Base-by-base conservation (phyloP, 2,888 invertebrate species). In the Volucella zonaria region DNA sequence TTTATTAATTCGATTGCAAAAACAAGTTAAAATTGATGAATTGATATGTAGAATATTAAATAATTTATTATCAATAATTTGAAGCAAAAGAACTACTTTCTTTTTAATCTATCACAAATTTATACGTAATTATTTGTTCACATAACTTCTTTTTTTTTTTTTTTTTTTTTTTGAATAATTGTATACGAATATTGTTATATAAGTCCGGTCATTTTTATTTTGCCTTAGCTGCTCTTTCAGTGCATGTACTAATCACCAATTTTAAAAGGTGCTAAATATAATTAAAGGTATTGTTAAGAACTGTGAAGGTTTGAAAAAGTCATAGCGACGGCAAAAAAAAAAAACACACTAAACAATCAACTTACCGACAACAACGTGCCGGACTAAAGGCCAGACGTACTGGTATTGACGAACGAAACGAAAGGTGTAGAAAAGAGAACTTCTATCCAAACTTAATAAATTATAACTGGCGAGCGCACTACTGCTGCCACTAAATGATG, bases 211-310 rank as follows among this genome's bases (percentile, higher is more conserved):
- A 31, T 0, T 31, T 31, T 4, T 6, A 31, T 18, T 18, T 40
- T 31, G 1, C 42, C n/a, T 38, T 61, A 23, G 43, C 54, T n/a
- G 67, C 14, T 42, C 23, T 67, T 8, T 1, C 42, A 67, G 43
- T 43, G 42, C 52, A 67, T 52, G 67, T 54, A 54, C 66, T 67
- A 67, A 67, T 43, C 54, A 54, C 54, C 42, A 47, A 38, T 45
- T 31, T 67, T 54, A 8, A 67, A 66, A 52, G 31, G 52, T 18
- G 38, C 23, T 42, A n/a, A 42, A 42, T 10, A 14, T 40, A 14
- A 67, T 51, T 42, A n/a, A 67, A 45, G 42, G 54, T 45, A 14
- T 38, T 12, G 38, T 45, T 15, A 45, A 47, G 45, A 56, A 47
- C 31, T 68, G 54, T 56, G 14, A 54, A 68, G 31, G n/a, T 40